Conservation (phyloP, 2,113 vertebrate species). For the human (Homo sapiens) region GRCh38 chr5:105139001-105139500, state of each 20-base stretch:
- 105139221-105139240: neutral
- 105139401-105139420: neutral
- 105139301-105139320: neutral
- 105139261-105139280: neutral
- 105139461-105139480: neutral
- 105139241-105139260: neutral
- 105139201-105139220: neutral
- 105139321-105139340: neutral
- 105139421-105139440: neutral
- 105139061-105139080: slow-evolving; percentile 61
- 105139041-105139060: slow-evolving; percentile 61
- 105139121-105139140: neutral
- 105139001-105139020: slow-evolving; percentile 23
- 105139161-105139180: neutral
- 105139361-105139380: neutral
- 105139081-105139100: neutral
- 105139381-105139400: neutral
- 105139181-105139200: neutral
- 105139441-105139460: neutral
- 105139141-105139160: neutral
- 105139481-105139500: neutral
- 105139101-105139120: neutral
- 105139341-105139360: neutral
- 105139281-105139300: neutral
- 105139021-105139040: slow-evolving; percentile 57